A percentile compares a stretch with the other conserved stretches of the same genome.
These are phyloP conservation scores for Beris morrisii DNA, from an alignment of 2,888 invertebrate genomes.

Conservation along the genomic window DNA sequence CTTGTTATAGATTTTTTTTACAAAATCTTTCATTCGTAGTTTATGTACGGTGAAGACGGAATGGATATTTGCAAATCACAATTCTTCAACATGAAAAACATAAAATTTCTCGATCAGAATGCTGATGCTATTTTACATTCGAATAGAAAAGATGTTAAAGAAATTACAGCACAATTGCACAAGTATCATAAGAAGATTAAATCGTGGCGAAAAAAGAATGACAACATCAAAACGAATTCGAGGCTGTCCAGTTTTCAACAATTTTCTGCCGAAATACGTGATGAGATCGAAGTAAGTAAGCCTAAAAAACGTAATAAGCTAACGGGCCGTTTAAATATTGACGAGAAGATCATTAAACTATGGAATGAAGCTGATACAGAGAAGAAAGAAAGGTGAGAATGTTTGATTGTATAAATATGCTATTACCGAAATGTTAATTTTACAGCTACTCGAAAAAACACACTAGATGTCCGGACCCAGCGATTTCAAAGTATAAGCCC, in stretches of 20 bases:
- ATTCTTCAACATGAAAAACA: constrained; percentile 75
- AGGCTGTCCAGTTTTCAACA: constrained; percentile 61
- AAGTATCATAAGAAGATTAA: constrained; percentile 63
- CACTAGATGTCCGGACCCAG: constrained; percentile 71
- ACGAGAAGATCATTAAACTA: constrained; percentile 64
- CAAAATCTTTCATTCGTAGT: constrained; percentile 56
- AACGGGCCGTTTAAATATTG: constrained; percentile 63
- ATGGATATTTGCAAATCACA: constrained; percentile 86
- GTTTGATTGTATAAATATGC: background rate
- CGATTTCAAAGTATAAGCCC: constrained; percentile 69
- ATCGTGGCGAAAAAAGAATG: constrained; percentile 66
- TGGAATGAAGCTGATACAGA: constrained; percentile 69
- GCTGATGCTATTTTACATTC: constrained; percentile 65
- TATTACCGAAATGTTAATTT: background rate
- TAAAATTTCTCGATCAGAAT: constrained; percentile 84
- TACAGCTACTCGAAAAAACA: constrained; percentile 57
- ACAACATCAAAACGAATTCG: constrained; percentile 56
- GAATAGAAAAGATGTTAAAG: constrained; percentile 61
- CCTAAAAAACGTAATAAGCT: constrained; percentile 57
- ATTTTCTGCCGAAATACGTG: constrained; percentile 61
- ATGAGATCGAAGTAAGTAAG: constrained; percentile 57
- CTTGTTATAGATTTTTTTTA: background rate
- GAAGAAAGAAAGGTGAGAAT: constrained; percentile 54
- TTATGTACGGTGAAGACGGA: constrained; percentile 92
- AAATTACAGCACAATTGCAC: constrained; percentile 59